Conservation (phyloP, 2,888 invertebrate genomes). For the Bunonema sp. region DNA sequence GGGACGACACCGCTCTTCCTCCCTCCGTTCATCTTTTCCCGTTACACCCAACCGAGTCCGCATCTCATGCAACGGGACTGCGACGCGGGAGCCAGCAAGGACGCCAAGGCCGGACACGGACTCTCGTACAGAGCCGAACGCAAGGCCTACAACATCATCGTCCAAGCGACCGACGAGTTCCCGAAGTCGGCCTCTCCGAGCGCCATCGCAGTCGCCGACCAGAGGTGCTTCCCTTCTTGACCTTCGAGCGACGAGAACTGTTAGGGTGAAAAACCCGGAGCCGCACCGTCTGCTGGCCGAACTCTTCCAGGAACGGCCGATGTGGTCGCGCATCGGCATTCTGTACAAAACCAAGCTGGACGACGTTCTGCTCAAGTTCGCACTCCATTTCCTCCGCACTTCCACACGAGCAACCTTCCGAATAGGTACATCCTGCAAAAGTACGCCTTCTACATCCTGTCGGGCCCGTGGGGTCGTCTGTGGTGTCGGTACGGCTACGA, state of each 20-base stretch:
- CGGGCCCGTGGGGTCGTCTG: slow-evolving; percentile 78
- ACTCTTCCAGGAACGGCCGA: slow-evolving; percentile 69
- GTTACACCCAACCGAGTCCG: slow-evolving; percentile 7
- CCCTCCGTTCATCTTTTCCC: slow-evolving; percentile 15
- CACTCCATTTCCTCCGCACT: background rate
- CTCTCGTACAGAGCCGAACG: slow-evolving; percentile 36
- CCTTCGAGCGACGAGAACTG: background rate
- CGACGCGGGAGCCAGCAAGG: too few relatives aligned
- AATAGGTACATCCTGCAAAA: slow-evolving; percentile 59
- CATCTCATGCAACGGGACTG: too few relatives aligned
- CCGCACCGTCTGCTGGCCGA: slow-evolving; percentile 45
- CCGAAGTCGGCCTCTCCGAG: slow-evolving; percentile 20
- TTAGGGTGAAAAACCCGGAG: slow-evolving; percentile 28
- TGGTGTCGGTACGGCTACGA: slow-evolving; percentile 84
- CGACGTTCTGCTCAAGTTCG: slow-evolving; percentile 52
- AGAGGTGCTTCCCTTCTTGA: slow-evolving; percentile 8
- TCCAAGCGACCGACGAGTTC: slow-evolving; percentile 27
- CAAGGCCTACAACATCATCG: slow-evolving; percentile 30
- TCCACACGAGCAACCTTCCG: background rate
- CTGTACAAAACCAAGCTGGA: slow-evolving; percentile 43
- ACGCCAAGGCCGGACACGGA: too few relatives aligned
- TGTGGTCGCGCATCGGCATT: slow-evolving; percentile 72
- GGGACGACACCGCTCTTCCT: slow-evolving; percentile 13
- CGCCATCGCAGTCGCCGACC: slow-evolving; percentile 27
- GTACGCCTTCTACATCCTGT: slow-evolving; percentile 67